phyloP scores from a whole-genome alignment of 2,113 vertebrate species.

The Macroglossus sobrinus region DNA sequence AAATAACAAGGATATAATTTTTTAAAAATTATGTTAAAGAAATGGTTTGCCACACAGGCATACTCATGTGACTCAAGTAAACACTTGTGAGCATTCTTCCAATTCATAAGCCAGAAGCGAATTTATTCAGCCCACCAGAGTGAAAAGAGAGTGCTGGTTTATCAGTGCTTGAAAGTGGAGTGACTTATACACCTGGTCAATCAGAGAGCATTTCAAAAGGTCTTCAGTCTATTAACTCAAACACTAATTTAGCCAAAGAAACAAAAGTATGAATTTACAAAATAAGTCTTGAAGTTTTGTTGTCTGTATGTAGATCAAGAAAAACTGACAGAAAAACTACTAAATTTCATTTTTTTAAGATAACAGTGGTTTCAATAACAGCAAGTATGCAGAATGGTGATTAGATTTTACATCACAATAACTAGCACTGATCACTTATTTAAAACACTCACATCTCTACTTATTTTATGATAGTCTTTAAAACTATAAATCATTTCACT shows the following conservation, averaged over 20 bases:
- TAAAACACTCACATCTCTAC: neutral
- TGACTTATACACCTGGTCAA: neutral
- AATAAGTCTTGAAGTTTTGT: neutral
- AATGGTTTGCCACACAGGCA: neutral
- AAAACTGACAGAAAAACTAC: neutral
- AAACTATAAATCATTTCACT: neutral
- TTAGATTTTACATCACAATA: neutral
- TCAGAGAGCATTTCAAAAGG: neutral
- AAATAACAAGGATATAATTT: neutral
- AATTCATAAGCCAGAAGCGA: neutral
- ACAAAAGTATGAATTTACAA: conserved; percentile 19
- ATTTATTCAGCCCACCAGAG: neutral
- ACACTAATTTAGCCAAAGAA: conserved; percentile 17
- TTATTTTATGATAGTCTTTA: neutral
- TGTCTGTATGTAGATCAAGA: neutral
- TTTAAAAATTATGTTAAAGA: neutral
- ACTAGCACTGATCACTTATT: neutral
- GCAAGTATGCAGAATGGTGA: neutral
- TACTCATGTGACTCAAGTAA: neutral
- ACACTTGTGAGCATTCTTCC: conserved; percentile 11
- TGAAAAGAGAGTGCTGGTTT: neutral
- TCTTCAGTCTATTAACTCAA: neutral
- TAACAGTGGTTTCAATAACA: neutral
- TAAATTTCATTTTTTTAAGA: neutral
- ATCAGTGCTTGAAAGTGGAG: neutral